Evolutionary conservation across 2,113 vertebrate genomes (phyloP), one percentile per base, ranked within the genome.

Genomic region (Panthera leo): DNA sequence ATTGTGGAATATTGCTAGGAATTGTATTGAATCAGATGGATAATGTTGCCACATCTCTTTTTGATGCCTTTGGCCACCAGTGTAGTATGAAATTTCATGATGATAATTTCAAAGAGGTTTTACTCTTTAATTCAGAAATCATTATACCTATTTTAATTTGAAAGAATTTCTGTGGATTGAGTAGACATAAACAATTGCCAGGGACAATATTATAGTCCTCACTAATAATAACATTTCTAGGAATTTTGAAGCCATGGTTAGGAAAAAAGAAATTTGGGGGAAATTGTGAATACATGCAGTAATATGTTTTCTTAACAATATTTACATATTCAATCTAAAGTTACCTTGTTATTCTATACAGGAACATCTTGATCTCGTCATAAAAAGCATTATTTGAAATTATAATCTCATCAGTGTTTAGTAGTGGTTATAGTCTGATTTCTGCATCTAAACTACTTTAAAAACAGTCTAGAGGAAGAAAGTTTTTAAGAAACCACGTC

Each of bases 41-140:
- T 39, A 53, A 83, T 61, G 55, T 55, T 39, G 15, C 61, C 63
- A 29, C 23, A 23, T 94, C 55, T 78, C 25, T 85, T 67, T 92
- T 70, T 29, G 4, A 88, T 97, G 89, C 90, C 87, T 67, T 70
- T 83, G 75, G 34, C 65, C n/a, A 19, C 80, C 67, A 23, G 5
- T 45, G 29, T 61, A 29, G 31, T 67, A 51, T 42, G 29, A 68
- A 27, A 36, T 48, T 79, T 48, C 68, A 5, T 29, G 82, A 65
- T 25, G 14, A 65, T 63, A 71, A 93, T 90, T 76, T 91, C 31
- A 42, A 63, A 63, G 87, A 61, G 29, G 55, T 63, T 63, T 63
- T 23, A 25, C 67, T 55, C 42, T 89, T 95, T 51, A 71, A 82
- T 90, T 96, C 73, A 90, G 70, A 94, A 90, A 87, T 58, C 27